Evolutionary conservation across 2,797 vertebrate species (phyloP).

Genomic region (Pyrocephalus nanus): DNA sequence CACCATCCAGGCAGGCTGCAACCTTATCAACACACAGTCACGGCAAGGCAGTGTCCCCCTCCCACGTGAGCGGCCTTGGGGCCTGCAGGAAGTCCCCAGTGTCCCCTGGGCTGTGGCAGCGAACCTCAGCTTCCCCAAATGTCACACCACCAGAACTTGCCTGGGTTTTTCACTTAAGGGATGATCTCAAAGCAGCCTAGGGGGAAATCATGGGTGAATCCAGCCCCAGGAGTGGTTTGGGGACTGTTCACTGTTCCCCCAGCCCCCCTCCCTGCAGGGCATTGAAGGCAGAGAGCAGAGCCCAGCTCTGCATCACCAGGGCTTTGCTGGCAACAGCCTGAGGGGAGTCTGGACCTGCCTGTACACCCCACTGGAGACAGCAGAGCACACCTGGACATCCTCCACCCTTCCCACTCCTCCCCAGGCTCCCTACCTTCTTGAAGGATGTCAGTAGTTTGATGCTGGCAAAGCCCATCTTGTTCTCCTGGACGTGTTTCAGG

Average conservation of each 20-base stretch:
- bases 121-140: rapidly evolving
- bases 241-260: neutral
- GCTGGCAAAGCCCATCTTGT: conserved; percentile 81
- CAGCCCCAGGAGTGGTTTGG: neutral
- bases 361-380: rapidly evolving
- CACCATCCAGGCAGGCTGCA: rapidly evolving
- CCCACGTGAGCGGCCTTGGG: rapidly evolving
- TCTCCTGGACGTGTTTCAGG: conserved; percentile 80
- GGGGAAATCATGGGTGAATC: rapidly evolving
- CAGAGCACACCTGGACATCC: too few relatives aligned
- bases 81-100: neutral
- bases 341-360: neutral
- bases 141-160: rapidly evolving
- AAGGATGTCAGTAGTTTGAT: conserved; percentile 82
- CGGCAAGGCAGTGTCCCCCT: rapidly evolving
- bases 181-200: neutral
- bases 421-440: conserved; percentile 73
- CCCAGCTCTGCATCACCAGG: neutral
- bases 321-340: rapidly evolving
- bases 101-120: rapidly evolving
- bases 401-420: neutral
- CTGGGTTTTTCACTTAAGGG: rapidly evolving
- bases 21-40: too few relatives aligned
- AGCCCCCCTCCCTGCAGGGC: neutral
- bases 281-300: neutral